phyloP scores from a whole-genome alignment of 2,113 vertebrate species.

The Sakesphorus luctuosus region DNA sequence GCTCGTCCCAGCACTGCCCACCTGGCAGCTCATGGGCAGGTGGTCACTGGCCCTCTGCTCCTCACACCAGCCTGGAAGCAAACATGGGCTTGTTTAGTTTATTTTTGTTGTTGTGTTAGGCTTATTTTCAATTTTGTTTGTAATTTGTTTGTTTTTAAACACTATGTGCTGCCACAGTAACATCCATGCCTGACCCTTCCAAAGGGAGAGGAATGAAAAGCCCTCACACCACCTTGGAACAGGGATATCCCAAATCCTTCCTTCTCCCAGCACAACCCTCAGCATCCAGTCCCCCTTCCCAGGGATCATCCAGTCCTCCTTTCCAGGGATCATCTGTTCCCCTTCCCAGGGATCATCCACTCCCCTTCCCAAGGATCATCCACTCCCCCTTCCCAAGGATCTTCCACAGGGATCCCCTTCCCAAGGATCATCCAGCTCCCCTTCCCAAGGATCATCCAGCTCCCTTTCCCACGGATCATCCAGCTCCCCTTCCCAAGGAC shows the following conservation, averaged over 20 bases:
- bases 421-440: not conserved
- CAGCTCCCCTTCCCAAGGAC: not conserved
- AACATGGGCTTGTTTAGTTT: rapidly evolving
- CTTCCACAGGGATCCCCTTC: no score
- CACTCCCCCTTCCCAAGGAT: not conserved
- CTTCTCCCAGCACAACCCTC: not conserved
- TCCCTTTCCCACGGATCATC: not conserved
- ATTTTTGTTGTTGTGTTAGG: rapidly evolving
- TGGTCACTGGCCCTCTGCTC: not conserved
- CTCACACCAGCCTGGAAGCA: not conserved
- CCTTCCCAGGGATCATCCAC: not conserved
- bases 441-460: not conserved
- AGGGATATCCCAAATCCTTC: not conserved
- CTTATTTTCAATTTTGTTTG: not conserved
- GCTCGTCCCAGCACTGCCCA: not conserved
- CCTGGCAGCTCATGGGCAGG: not conserved
- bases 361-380: not conserved
- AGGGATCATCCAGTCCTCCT: not conserved
- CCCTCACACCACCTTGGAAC: not conserved
- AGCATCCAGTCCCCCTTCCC: not conserved
- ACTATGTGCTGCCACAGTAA: not conserved
- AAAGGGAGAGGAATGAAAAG: not conserved
- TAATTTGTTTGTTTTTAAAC: not conserved
- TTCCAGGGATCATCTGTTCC: not conserved
- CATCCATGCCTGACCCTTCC: not conserved